Evolutionary conservation across 2,797 vertebrate species (phyloP).

Genomic region (Ceryle rudis): DNA sequence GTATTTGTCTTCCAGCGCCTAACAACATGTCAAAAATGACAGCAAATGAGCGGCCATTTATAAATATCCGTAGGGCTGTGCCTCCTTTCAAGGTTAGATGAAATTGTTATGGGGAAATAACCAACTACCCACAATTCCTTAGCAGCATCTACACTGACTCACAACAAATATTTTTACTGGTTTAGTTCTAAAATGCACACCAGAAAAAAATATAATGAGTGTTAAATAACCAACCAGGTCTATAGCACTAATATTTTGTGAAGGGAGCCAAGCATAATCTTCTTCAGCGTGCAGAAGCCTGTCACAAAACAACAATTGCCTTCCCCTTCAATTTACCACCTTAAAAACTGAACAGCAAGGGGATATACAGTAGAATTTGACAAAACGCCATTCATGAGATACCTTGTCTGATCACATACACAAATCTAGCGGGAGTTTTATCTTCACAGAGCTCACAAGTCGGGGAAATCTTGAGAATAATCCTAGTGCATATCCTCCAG

Average conservation of each 20-base stretch:
- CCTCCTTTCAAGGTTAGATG: neutral
- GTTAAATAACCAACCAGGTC: neutral
- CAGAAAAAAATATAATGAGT: neutral
- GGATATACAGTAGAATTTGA: neutral
- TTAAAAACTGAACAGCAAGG: conserved; percentile 2
- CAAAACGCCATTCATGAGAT: conserved; percentile 5
- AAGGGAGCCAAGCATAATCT: neutral
- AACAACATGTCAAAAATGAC: neutral
- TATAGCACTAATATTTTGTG: neutral
- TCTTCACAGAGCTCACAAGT: neutral
- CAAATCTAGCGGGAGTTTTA: neutral
- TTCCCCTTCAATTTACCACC: neutral
- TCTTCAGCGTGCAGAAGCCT: neutral
- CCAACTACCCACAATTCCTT: neutral
- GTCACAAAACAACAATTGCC: neutral
- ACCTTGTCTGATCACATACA: neutral
- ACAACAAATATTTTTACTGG: neutral
- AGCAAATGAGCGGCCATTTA: neutral
- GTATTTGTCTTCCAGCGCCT: neutral
- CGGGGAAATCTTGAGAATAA: conserved; percentile 6
- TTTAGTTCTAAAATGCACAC: neutral
- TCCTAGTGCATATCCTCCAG: neutral
- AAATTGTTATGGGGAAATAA: neutral
- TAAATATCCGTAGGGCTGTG: neutral
- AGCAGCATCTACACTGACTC: neutral